Evolutionary conservation across 2,888 invertebrate genomes (phyloP).

Genomic region (Drosophila affinis): DNA sequence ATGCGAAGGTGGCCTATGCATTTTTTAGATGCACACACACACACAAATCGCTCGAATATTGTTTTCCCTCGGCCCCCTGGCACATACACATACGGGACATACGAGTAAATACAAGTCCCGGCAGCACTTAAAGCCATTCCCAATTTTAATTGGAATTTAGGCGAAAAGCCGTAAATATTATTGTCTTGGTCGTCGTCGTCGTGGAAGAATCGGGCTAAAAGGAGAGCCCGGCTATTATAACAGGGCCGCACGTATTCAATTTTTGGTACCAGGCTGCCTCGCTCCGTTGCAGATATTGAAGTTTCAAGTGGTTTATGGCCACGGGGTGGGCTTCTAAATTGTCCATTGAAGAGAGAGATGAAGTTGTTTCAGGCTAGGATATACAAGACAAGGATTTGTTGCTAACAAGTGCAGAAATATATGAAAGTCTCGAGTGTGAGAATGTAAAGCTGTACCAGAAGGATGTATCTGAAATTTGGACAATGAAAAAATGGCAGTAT

Average conservation of each 20-base stretch:
- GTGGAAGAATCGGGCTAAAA: constrained; percentile 16
- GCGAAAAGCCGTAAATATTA: constrained; percentile 72
- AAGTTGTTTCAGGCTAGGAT: constrained; percentile 1
- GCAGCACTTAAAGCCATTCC: constrained; percentile 59
- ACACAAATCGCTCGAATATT: constrained; percentile 73
- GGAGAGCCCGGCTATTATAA: constrained; percentile 31
- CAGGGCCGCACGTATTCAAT: constrained; percentile 36
- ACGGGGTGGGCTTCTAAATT: constrained; percentile 18
- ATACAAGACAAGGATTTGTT: background rate
- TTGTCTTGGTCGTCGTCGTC: constrained; percentile 30
- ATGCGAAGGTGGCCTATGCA: constrained; percentile 50
- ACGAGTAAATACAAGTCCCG: constrained; percentile 28
- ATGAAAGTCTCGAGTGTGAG: background rate
- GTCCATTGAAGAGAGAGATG: background rate
- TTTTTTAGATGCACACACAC: constrained; percentile 51
- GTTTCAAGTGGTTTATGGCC: constrained; percentile 47
- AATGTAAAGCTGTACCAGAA: background rate
- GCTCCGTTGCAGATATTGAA: constrained; percentile 53
- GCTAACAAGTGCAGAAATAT: background rate
- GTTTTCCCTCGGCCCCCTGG: constrained; percentile 50
- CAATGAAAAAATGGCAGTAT: background rate
- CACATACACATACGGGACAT: too few relatives aligned
- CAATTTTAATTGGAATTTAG: constrained; percentile 77
- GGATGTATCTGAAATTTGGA: background rate
- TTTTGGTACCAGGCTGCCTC: constrained; percentile 18